Evolutionary conservation across 2,888 invertebrate genomes (phyloP), one percentile per base, ranked within the genome.

Genomic region (Apotomis turbidana): DNA sequence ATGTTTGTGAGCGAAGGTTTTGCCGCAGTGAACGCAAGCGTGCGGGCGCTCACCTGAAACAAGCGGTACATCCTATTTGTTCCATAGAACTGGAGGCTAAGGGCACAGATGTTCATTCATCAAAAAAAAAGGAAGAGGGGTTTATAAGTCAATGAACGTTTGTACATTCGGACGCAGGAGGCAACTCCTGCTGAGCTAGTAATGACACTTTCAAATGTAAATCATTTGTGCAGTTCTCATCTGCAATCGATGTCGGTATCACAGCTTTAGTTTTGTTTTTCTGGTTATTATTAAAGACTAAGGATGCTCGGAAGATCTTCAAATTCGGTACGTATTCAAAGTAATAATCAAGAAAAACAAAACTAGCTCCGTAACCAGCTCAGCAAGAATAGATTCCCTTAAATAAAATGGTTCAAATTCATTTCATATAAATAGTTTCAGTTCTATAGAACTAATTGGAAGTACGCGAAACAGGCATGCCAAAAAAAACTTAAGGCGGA

Each of bases 1-100:
- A 83, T 96, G 96, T 88, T 96, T 96, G 87, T 95, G 95, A 68
- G 95, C 95, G 82, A 96, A 96, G 76, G 94, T 94, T 81, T 96
- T 96, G 75, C 95, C 95, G 83, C 96, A 96, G 81, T 95, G 95
- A 71, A 93, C 90, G 83, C 96, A 96, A 68, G 94, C 94, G 81
- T 95, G 95, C 44, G 96, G 96, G 71, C 95, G 90, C 82, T 95
- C 95, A 60, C 96, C 92, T 92, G 76, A 68, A 77, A 78, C 68
- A 75, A 66, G 61, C 68, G 46, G 41, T 49, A 49, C 49, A 49
- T 58, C 66, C 66, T 46, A 66, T 66, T 66, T 66, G 55, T 66
- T 66, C 66, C 27, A 66, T 66, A 66, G 66, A 66, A 66, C 66
- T 66, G 66, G 9, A 12, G 10, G 44, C 51, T 49, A 49, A 36